phyloP scores from a whole-genome alignment of 2,113 vertebrate species.

The zebrafish (Danio rerio) region DNA sequence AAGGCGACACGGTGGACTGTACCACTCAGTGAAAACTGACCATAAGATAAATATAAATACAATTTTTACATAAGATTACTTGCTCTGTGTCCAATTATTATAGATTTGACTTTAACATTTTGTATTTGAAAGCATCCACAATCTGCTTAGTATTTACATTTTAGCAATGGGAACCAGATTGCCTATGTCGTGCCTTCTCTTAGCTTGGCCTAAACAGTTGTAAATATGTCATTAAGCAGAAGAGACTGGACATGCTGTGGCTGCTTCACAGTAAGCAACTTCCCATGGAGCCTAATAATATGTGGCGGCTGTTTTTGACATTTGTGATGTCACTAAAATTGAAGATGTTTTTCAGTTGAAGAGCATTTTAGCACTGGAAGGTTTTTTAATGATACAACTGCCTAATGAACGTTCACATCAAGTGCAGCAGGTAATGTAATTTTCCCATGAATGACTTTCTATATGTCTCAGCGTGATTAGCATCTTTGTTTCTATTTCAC shows the following conservation, averaged over 20 bases:
- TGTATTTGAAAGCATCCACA: conserved; percentile 46
- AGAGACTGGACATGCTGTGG: neutral
- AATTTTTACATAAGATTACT: neutral
- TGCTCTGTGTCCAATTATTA: conserved; percentile 1
- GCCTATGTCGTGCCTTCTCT: neutral
- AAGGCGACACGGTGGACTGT: no score
- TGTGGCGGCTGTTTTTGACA: neutral
- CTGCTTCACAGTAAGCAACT: conserved; percentile 9
- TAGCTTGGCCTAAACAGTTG: conserved; percentile 48
- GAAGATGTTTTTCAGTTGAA: neutral
- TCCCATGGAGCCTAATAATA: conserved; percentile 22
- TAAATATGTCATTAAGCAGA: conserved; percentile 42
- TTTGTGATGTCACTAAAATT: neutral
- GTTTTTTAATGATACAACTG: neutral
- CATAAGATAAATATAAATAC: no score
- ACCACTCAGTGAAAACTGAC: no score
- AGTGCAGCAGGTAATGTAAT: neutral
- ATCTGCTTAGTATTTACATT: neutral
- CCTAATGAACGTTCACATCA: neutral
- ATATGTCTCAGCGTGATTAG: neutral
- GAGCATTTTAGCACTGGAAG: neutral
- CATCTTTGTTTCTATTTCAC: neutral
- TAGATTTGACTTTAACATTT: neutral
- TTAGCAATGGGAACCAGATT: conserved; percentile 49
- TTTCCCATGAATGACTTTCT: neutral